Evolutionary conservation across 2,113 vertebrate species (phyloP).

Genomic region (Leucoraja erinaceus): DNA sequence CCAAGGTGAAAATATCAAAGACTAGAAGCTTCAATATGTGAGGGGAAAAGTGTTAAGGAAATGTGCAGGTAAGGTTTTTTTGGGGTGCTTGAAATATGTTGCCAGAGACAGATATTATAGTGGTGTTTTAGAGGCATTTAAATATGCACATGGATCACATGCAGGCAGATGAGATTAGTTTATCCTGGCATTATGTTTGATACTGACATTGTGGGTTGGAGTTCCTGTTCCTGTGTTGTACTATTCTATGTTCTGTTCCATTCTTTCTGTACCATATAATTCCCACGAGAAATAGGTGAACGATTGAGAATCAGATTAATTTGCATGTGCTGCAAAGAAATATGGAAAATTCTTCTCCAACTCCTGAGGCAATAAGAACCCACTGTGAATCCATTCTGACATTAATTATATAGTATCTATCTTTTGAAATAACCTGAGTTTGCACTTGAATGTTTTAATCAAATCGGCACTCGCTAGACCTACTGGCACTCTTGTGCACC

Average conservation of each 20-base stretch:
- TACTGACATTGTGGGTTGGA: too few relatives aligned
- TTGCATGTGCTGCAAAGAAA: not conserved
- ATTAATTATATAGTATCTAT: not conserved
- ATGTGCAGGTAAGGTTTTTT: too few relatives aligned
- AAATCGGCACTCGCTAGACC: not conserved
- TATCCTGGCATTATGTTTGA: too few relatives aligned
- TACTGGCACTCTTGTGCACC: not conserved
- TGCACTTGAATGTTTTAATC: not conserved
- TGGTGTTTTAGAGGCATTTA: too few relatives aligned
- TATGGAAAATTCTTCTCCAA: not conserved
- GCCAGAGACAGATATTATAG: too few relatives aligned
- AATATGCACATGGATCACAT: too few relatives aligned
- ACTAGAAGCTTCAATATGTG: too few relatives aligned
- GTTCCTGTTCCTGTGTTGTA: too few relatives aligned
- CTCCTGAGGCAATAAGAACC: not conserved
- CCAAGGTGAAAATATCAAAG: too few relatives aligned
- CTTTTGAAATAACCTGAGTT: not conserved
- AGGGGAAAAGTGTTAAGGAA: too few relatives aligned
- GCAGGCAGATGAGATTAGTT: too few relatives aligned
- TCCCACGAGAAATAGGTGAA: not conserved
- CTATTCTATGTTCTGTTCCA: not conserved
- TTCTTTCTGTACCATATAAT: not conserved
- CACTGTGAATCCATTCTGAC: not conserved
- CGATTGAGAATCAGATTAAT: not conserved
- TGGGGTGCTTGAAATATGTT: too few relatives aligned